Conservation (phyloP, 2,113 vertebrate genomes). For the Lepisosteus osseus region DNA sequence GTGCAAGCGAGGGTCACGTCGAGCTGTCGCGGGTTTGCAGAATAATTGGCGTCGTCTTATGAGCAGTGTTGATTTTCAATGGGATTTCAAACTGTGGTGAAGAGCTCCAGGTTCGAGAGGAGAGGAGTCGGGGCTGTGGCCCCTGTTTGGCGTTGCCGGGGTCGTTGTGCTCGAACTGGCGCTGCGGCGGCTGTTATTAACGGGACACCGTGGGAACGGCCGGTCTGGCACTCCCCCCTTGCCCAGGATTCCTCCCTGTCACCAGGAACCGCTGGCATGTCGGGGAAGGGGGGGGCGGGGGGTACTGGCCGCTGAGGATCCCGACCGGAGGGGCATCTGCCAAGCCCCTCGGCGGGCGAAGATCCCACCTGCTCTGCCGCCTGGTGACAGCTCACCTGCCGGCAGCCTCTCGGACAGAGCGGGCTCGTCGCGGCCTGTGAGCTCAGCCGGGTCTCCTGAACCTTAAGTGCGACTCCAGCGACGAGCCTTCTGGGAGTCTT, state of each 20-base stretch:
- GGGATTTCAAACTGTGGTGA: background rate
- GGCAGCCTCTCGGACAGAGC: too few relatives aligned
- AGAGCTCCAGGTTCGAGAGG: background rate
- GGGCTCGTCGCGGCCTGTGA: too few relatives aligned
- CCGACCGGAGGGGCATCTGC: background rate
- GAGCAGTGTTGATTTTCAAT: too few relatives aligned
- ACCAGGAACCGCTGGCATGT: constrained; percentile 23
- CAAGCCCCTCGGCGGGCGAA: too few relatives aligned
- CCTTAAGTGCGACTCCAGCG: too few relatives aligned
- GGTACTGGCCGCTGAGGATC: constrained; percentile 6
- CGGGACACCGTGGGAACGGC: constrained; percentile 36
- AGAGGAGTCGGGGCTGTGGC: background rate
- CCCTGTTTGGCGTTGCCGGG: constrained; percentile 10
- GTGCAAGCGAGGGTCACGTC: too few relatives aligned
- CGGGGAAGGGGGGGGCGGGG: constrained; percentile 14
- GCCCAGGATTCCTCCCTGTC: constrained; percentile 12
- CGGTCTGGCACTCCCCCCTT: constrained; percentile 12
- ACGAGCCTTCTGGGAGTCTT: too few relatives aligned
- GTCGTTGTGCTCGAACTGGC: background rate
- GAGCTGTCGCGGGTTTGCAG: too few relatives aligned
- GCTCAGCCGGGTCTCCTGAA: too few relatives aligned
- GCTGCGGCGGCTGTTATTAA: constrained; percentile 16
- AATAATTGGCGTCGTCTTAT: too few relatives aligned
- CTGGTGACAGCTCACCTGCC: too few relatives aligned
- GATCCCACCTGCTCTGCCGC: too few relatives aligned